Conservation (phyloP, 2,888 invertebrate species). For the Tromatobia lineatoria region DNA sequence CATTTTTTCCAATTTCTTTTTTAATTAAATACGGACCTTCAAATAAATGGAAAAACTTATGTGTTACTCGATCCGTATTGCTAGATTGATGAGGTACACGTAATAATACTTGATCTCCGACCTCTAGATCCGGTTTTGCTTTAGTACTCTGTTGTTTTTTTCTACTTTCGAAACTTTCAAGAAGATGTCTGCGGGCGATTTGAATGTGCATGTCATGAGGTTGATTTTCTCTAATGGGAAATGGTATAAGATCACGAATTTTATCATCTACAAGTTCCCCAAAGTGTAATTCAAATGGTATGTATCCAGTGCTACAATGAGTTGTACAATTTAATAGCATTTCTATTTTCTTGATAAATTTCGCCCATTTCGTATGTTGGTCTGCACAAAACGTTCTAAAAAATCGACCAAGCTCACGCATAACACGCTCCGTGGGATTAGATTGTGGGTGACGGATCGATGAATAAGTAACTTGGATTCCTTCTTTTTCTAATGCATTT, state of each 20-base stretch:
- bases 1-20: neutral
- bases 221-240: neutral
- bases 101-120: conserved; percentile 27
- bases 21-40: neutral
- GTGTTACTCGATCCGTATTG: neutral
- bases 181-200: neutral
- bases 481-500: neutral
- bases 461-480: no score
- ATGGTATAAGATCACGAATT: neutral
- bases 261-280: neutral
- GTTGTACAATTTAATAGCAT: neutral
- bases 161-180: neutral
- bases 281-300: neutral
- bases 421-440: neutral
- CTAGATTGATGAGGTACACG: conserved; percentile 21
- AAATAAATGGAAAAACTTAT: conserved; percentile 10
- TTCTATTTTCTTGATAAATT: neutral
- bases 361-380: conserved; percentile 1
- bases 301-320: conserved; percentile 1
- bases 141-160: neutral
- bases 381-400: neutral
- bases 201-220: neutral
- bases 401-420: neutral
- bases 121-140: no score
- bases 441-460: conserved; percentile 6